A percentile compares a stretch with the other conserved stretches of the same genome.
Conservation (phyloP, 2,113 vertebrate species). For the Ammodytes marinus region DNA sequence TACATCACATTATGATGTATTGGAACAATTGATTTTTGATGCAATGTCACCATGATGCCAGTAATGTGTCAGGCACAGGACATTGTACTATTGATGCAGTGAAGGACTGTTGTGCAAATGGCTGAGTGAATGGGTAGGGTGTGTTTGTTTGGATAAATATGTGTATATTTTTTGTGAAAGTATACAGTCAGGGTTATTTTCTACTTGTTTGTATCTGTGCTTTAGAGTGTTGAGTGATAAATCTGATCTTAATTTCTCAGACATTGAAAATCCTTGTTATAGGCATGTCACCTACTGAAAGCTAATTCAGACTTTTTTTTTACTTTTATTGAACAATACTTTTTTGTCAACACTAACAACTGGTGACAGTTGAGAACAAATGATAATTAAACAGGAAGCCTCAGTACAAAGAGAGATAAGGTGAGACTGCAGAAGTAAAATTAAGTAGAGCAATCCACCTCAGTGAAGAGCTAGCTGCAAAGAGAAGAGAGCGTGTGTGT, state of each 20-base stretch:
- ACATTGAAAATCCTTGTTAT: neutral
- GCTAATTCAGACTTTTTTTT: neutral
- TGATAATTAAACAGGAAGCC: neutral
- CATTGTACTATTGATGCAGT: slow-evolving; percentile 1
- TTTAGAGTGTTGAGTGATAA: neutral
- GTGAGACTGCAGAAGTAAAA: slow-evolving; percentile 4
- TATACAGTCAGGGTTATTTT: neutral
- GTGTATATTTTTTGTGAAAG: neutral
- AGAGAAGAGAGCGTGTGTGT: slow-evolving; percentile 29
- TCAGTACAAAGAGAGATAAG: slow-evolving; percentile 3
- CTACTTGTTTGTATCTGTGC: neutral
- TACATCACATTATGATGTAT: slow-evolving; percentile 12
- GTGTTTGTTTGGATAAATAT: slow-evolving; percentile 1
- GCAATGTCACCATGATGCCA: slow-evolving; percentile 25
- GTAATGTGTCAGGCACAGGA: neutral
- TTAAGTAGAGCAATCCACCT: slow-evolving; percentile 37
- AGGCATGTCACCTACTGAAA: neutral
- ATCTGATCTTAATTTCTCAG: neutral
- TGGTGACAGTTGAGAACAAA: neutral
- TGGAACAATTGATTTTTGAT: slow-evolving; percentile 19
- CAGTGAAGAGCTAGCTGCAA: slow-evolving; percentile 24
- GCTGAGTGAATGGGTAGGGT: slow-evolving; percentile 3
- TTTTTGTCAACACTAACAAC: neutral
- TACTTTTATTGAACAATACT: neutral
- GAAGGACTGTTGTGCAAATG: neutral